Conservation (phyloP, 2,888 invertebrate species). For the Drosophila tanythrix region DNA sequence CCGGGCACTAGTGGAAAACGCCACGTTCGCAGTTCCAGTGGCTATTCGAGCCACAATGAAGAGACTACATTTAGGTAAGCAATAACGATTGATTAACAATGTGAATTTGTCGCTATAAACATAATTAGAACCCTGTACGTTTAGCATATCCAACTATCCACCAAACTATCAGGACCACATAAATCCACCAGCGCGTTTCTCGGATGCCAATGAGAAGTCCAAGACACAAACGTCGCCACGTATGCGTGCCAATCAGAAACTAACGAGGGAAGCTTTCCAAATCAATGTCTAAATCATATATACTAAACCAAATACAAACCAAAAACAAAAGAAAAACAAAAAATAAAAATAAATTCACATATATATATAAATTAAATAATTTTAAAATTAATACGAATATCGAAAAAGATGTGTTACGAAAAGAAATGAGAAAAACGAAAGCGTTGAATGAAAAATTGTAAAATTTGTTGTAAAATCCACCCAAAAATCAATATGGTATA, state of each 20-base stretch:
- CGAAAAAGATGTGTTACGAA: constrained; percentile 37
- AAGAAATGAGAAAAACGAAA: constrained; percentile 22
- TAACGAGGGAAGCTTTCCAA: constrained; percentile 90
- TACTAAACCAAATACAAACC: constrained; percentile 3
- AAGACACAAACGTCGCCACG: constrained; percentile 85
- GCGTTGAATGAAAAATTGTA: constrained; percentile 51
- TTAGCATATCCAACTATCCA: constrained; percentile 91
- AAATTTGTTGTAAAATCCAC: constrained; percentile 71
- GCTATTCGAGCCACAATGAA: constrained; percentile 93
- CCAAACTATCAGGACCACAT: constrained; percentile 93
- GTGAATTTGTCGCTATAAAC: constrained; percentile 58
- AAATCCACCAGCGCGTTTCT: constrained; percentile 94
- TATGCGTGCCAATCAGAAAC: constrained; percentile 86
- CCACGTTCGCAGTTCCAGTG: constrained; percentile 91
- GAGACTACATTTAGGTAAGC: constrained; percentile 92
- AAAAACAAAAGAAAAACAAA: neutral
- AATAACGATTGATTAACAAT: constrained; percentile 5
- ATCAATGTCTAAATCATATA: constrained; percentile 88
- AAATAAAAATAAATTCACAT: neutral
- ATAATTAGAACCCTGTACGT: constrained; percentile 79
- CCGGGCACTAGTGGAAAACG: constrained; percentile 87
- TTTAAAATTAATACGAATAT: constrained; percentile 33
- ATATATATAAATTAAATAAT: constrained; percentile 1
- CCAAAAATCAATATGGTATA: constrained; percentile 40
- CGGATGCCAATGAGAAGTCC: constrained; percentile 87